These are phyloP conservation scores for Podocnemis expansa DNA, from an alignment of 2,113 vertebrate genomes.

Conservation along the genomic window DNA sequence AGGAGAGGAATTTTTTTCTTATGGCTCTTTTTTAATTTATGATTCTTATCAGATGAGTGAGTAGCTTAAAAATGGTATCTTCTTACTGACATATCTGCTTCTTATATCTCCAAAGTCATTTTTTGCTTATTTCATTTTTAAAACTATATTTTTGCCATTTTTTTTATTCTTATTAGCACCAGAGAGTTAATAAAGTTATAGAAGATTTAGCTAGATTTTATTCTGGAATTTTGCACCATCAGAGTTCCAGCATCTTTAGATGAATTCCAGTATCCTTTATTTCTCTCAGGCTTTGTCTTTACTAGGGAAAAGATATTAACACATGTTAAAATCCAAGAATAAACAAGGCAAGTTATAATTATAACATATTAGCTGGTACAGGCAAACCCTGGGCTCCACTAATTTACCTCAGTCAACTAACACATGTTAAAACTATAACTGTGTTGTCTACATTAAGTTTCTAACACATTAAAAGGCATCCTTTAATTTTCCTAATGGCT, in stretches of 20 bases:
- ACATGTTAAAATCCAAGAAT: background rate
- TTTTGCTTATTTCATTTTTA: background rate
- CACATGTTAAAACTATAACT: background rate
- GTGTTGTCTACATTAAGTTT: background rate
- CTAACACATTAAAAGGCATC: background rate
- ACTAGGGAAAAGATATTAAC: background rate
- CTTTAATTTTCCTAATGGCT: background rate
- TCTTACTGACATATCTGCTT: background rate
- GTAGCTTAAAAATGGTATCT: background rate
- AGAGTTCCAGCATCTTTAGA: background rate
- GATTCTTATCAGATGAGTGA: background rate
- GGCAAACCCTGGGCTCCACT: background rate
- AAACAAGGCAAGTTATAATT: background rate
- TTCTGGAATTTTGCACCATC: background rate
- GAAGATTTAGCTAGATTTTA: background rate
- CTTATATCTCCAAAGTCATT: background rate
- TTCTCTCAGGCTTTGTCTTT: too few species aligned
- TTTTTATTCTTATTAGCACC: background rate
- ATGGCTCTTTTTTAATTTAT: background rate
- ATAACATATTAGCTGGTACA: background rate
- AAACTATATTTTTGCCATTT: background rate
- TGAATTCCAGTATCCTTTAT: background rate
- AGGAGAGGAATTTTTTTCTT: background rate
- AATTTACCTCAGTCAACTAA: background rate
- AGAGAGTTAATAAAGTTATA: background rate